These are phyloP conservation scores for Pomatostomus ruficeps DNA, from an alignment of 2,113 vertebrate species.

Conservation along the genomic window DNA sequence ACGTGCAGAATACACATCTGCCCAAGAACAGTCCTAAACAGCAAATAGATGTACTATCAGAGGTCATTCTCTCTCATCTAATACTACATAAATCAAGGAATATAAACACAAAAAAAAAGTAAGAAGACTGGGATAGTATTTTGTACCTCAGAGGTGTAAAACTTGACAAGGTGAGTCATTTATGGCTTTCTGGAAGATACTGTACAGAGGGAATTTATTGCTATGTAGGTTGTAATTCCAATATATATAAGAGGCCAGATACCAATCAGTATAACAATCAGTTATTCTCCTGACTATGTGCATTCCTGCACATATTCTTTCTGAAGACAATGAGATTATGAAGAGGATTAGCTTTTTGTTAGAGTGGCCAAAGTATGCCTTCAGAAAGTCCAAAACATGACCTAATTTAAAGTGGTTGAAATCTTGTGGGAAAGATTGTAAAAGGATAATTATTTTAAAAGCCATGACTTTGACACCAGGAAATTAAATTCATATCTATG, in stretches of 20 bases:
- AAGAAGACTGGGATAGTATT: not conserved
- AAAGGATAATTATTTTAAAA: conserved; percentile 63
- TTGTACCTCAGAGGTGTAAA: conserved; percentile 24
- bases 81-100: not conserved
- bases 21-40: not conserved
- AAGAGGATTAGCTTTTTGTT: conserved; percentile 22
- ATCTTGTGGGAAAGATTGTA: conserved; percentile 46
- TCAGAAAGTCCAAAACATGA: conserved; percentile 49
- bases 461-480: conserved; percentile 59
- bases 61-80: not conserved
- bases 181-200: conserved; percentile 31
- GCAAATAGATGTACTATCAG: not conserved
- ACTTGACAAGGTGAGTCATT: conserved; percentile 50
- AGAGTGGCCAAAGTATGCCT: not conserved
- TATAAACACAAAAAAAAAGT: conserved; percentile 2
- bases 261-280: not conserved
- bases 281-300: not conserved
- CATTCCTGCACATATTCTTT: conserved; percentile 4
- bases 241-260: conserved; percentile 4
- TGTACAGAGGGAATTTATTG: conserved; percentile 18
- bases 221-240: not conserved
- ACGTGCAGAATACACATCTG: not conserved
- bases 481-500: conserved; percentile 67
- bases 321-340: conserved; percentile 37
- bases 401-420: conserved; percentile 51